Conservation (phyloP, 92 coral and sea anemone genomes). For the Pocillopora meandrina region DNA sequence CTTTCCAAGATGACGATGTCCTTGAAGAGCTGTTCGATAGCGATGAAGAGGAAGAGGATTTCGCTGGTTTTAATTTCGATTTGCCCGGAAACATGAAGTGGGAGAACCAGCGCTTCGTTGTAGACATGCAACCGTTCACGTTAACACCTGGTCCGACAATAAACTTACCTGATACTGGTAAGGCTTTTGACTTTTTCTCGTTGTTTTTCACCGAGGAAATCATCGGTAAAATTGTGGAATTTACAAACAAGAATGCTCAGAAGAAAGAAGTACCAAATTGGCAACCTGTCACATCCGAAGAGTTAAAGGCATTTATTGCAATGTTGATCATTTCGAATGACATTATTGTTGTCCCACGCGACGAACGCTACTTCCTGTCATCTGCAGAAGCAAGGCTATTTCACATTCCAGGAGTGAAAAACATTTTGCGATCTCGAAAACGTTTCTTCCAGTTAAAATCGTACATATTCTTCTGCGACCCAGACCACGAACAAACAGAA, state of each 20-base stretch:
- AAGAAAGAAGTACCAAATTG: constrained; percentile 31
- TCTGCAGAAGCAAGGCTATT: constrained; percentile 29
- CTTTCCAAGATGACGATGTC: not conserved
- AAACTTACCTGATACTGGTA: constrained; percentile 33
- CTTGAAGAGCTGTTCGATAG: constrained; percentile 12
- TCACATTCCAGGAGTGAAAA: constrained; percentile 38
- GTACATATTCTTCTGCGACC: constrained; percentile 53
- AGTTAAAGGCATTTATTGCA: constrained; percentile 50
- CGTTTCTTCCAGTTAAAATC: constrained; percentile 33
- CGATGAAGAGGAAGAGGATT: constrained; percentile 14
- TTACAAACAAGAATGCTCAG: constrained; percentile 45
- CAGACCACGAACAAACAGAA: constrained; percentile 16
- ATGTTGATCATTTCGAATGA: constrained; percentile 49
- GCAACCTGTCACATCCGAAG: constrained; percentile 30
- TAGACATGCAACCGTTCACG: constrained; percentile 25
- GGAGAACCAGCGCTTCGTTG: constrained; percentile 18
- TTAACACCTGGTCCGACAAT: constrained; percentile 37
- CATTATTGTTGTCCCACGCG: constrained; percentile 46
- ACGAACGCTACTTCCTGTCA: constrained; percentile 36
- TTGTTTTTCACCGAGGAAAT: constrained; percentile 17
- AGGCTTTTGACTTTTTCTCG: constrained; percentile 37
- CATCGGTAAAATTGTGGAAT: constrained; percentile 30
- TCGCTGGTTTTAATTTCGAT: constrained; percentile 8
- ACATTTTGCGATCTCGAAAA: constrained; percentile 20
- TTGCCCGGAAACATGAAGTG: constrained; percentile 25